phyloP scores from a whole-genome alignment of 1,140 invertebrate species.

The Venturia canescens region DNA sequence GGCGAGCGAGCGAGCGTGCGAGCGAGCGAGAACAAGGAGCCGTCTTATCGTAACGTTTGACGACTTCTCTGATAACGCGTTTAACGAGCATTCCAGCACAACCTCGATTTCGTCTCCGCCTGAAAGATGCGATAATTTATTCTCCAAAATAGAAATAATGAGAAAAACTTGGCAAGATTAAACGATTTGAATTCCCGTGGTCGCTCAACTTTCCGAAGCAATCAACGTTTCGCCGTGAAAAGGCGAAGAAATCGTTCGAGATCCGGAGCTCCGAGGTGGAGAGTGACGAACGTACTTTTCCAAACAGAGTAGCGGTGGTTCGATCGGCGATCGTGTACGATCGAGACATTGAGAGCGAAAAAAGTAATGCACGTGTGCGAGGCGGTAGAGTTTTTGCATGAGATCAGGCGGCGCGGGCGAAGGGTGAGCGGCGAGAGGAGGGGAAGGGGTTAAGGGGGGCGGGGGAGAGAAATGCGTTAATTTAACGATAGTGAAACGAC shows the following conservation, averaged over 20 bases:
- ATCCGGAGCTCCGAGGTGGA: too few species aligned
- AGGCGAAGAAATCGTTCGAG: too few species aligned
- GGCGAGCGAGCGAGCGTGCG: neutral
- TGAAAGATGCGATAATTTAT: too few species aligned
- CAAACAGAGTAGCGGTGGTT: neutral
- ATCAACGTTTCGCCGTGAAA: too few species aligned
- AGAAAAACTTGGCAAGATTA: too few species aligned
- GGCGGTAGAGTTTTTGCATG: neutral
- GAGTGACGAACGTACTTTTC: too few species aligned
- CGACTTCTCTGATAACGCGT: neutral
- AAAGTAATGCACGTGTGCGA: neutral
- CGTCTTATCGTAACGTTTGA: neutral
- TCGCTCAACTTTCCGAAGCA: too few species aligned
- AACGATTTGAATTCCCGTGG: too few species aligned
- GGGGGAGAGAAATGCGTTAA: conserved; percentile 36
- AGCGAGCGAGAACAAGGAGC: neutral
- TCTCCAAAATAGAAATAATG: too few species aligned
- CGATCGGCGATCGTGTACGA: neutral
- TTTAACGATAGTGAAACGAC: conserved; percentile 43
- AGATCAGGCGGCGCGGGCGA: neutral
- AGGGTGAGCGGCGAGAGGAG: neutral
- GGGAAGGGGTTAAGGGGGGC: too few species aligned
- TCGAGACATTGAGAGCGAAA: neutral
- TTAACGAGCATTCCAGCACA: neutral
- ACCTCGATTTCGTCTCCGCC: too few species aligned